phyloP scores from a whole-genome alignment of 2,797 vertebrate species.

The Anas bahamensis region DNA sequence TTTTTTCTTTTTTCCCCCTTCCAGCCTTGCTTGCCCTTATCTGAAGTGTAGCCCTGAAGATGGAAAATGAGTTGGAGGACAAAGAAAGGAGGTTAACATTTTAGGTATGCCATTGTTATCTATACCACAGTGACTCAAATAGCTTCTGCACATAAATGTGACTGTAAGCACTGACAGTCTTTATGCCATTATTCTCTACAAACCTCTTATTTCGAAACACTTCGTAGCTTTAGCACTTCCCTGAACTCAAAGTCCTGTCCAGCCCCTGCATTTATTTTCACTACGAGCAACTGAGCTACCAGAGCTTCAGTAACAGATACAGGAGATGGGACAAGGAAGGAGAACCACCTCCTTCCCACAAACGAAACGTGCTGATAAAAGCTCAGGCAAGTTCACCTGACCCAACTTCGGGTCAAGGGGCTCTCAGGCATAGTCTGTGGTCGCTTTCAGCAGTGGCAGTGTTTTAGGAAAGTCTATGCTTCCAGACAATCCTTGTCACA shows the following conservation, averaged over 20 bases:
- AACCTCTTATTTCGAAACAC: neutral
- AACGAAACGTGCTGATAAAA: neutral
- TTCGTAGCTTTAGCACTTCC: neutral
- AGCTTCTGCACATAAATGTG: neutral
- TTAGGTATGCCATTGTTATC: slow-evolving; percentile 8
- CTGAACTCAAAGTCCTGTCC: neutral
- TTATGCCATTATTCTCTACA: slow-evolving; percentile 9
- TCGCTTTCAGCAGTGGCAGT: neutral
- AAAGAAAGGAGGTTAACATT: neutral
- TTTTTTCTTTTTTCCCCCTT: neutral
- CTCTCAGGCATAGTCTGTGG: no score
- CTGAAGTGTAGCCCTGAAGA: neutral
- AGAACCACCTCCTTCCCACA: neutral
- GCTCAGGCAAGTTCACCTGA: neutral
- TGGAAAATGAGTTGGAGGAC: neutral
- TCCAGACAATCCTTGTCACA: neutral
- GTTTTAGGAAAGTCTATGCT: neutral
- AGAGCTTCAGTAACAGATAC: neutral
- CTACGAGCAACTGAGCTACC: neutral
- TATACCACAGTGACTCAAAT: neutral
- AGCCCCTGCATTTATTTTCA: neutral
- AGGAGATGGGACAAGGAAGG: neutral
- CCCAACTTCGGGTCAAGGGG: no score
- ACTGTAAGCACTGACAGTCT: neutral
- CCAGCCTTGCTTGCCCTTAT: neutral